Percentiles rank a stretch among this genome's conserved stretches.
Evolutionary conservation across 1,140 invertebrate genomes (phyloP).

Genomic region (Aradophagus sp.): DNA sequence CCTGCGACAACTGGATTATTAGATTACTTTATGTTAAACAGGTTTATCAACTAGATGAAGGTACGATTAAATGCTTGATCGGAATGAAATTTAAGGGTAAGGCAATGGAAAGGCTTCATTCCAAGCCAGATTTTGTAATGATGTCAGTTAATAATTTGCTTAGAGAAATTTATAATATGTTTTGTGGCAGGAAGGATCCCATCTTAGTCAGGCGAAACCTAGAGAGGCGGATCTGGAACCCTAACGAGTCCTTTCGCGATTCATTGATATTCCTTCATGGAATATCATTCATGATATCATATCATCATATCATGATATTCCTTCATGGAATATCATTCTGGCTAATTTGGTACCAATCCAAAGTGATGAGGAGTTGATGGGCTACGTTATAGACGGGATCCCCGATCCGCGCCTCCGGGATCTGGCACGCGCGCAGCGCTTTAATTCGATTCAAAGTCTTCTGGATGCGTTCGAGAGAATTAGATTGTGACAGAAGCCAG

Average conservation of each 20-base stretch:
- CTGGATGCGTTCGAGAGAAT: not conserved
- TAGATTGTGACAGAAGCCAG: too few relatives aligned
- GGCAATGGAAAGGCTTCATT: not conserved
- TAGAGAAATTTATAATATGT: slow-evolving; percentile 1
- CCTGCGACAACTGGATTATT: not conserved
- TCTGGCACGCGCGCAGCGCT: not conserved
- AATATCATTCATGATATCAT: too few relatives aligned
- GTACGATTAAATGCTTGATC: not conserved
- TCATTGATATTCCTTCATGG: too few relatives aligned
- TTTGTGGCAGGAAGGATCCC: not conserved
- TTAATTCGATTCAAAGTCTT: not conserved
- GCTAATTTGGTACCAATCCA: not conserved
- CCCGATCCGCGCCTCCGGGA: too few relatives aligned
- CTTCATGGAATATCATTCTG: not conserved
- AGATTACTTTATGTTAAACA: not conserved
- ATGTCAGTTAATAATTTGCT: not conserved
- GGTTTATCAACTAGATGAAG: not conserved
- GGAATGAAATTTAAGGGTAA: slow-evolving; percentile 4
- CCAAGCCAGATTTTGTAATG: not conserved
- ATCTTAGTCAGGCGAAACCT: not conserved
- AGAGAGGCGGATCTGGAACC: not conserved
- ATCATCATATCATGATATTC: too few relatives aligned
- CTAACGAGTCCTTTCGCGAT: not conserved
- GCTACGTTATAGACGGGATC: not conserved
- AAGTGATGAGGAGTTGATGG: not conserved